Percentiles rank a stretch among this genome's conserved stretches.
Evolutionary conservation across 1,140 invertebrate species (phyloP).

Genomic region (Plectrocnemia conspersa): DNA sequence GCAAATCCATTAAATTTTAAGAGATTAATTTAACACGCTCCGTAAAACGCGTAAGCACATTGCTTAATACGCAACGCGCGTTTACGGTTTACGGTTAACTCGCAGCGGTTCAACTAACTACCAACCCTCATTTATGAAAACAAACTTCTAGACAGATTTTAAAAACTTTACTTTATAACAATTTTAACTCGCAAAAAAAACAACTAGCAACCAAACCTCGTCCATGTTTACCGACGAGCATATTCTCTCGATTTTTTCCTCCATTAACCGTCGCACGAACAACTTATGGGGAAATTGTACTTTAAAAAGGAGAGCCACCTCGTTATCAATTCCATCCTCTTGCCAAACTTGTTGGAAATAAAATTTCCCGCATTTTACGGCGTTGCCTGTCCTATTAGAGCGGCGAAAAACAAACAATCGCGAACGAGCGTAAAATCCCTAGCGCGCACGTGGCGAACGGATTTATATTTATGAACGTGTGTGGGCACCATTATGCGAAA

Average conservation of each 20-base stretch:
- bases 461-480: background rate
- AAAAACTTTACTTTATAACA: too few species aligned
- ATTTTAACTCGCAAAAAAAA: too few species aligned
- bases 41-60: too few species aligned
- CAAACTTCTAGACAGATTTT: too few species aligned
- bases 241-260: constrained; percentile 31
- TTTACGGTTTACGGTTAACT: too few species aligned
- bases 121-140: too few species aligned
- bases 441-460: background rate
- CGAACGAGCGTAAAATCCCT: background rate
- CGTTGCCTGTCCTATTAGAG: constrained; percentile 7
- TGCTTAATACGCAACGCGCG: too few species aligned
- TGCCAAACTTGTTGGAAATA: constrained; percentile 29
- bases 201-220: too few species aligned
- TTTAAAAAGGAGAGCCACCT: constrained; percentile 23
- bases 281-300: constrained; percentile 12
- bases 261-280: constrained; percentile 26
- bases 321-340: constrained; percentile 29
- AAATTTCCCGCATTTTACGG: constrained; percentile 27
- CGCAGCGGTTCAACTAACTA: too few species aligned
- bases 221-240: constrained; percentile 23
- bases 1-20: too few species aligned
- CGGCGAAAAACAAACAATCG: constrained; percentile 10
- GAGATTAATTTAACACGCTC: too few species aligned
- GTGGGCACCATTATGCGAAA: constrained; percentile 1